Evolutionary conservation across 2,113 vertebrate species (phyloP).

Genomic region (Centropus unirufus): DNA sequence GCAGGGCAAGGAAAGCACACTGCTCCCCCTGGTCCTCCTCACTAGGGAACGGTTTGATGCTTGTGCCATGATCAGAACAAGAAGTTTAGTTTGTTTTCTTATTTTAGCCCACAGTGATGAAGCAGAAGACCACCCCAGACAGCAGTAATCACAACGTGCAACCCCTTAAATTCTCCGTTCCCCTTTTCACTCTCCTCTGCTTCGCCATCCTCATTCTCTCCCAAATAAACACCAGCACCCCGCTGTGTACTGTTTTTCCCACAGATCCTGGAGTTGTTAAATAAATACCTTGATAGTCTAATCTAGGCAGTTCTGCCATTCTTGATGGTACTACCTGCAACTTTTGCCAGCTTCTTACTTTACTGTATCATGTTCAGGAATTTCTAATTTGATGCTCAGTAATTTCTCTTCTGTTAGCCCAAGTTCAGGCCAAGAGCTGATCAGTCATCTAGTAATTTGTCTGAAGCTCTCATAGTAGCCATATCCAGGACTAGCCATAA

Average conservation of each 20-base stretch:
- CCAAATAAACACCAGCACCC: neutral
- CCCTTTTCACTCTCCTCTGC: neutral
- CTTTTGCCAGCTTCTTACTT: neutral
- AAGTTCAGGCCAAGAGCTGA: neutral
- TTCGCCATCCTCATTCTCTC: neutral
- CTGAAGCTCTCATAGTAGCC: neutral
- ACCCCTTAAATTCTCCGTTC: neutral
- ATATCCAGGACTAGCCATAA: neutral
- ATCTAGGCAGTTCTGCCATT: neutral
- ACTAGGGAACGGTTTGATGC: neutral
- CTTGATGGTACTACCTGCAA: neutral
- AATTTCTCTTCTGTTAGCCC: neutral
- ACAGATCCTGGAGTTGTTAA: neutral
- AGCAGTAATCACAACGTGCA: neutral
- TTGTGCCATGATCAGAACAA: neutral
- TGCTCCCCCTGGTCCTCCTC: neutral
- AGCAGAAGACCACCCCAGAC: neutral
- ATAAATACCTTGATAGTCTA: neutral
- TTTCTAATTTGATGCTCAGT: neutral
- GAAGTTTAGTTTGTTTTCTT: neutral
- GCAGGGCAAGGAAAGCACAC: neutral
- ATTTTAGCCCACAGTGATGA: neutral
- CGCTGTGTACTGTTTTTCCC: neutral
- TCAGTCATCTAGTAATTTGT: neutral
- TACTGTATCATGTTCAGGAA: neutral